phyloP scores from a whole-genome alignment of 2,797 vertebrate genomes.

The Phrynocephalus vlangalii region DNA sequence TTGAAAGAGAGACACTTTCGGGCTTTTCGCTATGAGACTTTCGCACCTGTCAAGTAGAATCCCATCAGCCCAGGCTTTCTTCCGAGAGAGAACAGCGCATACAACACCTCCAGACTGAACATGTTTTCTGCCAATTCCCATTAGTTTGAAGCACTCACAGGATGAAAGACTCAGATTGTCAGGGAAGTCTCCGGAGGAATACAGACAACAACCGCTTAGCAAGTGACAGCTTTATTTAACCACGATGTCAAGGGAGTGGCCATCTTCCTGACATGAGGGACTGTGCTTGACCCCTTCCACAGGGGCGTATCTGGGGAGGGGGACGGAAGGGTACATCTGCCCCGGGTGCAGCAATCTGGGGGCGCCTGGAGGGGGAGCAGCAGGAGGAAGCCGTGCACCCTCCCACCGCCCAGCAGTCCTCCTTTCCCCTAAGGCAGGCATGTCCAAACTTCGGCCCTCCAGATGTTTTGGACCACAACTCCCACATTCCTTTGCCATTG shows the following conservation, averaged over 20 bases:
- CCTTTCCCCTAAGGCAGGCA: neutral
- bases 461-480: no score
- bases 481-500: no score
- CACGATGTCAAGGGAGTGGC: neutral
- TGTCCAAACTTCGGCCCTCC: no score
- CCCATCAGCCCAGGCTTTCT: slow-evolving; percentile 27
- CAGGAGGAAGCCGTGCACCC: no score
- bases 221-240: neutral
- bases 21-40: slow-evolving; percentile 22
- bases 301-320: neutral
- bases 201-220: neutral
- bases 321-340: no score
- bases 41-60: slow-evolving; percentile 16
- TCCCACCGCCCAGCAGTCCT: no score
- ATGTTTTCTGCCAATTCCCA: neutral
- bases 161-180: neutral
- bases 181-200: neutral
- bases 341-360: no score
- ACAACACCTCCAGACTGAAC: neutral
- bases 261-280: neutral
- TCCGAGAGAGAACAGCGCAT: neutral
- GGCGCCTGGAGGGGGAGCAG: no score
- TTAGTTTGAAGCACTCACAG: neutral
- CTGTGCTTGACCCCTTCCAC: neutral
- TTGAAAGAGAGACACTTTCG: slow-evolving; percentile 31